Conservation (phyloP, 2,888 invertebrate species). For the Cataglyphis livida region DNA sequence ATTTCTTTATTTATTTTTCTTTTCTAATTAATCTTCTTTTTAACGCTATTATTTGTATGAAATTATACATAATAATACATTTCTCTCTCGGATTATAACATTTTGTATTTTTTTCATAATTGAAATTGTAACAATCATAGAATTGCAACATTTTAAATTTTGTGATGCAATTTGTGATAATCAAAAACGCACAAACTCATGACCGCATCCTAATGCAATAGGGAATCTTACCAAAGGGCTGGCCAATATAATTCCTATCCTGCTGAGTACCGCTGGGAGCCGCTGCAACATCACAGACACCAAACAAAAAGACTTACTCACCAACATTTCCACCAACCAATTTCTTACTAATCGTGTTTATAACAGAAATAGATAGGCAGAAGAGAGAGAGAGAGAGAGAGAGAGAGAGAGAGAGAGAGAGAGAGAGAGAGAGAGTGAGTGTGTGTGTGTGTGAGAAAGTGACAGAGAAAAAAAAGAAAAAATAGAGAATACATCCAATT, state of each 20-base stretch:
- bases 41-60: not conserved
- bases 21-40: not conserved
- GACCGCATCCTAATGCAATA: conserved; percentile 78
- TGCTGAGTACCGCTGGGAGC: conserved; percentile 97
- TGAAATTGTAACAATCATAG: conserved; percentile 17
- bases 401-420: conserved; percentile 56
- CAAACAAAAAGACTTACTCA: conserved; percentile 86
- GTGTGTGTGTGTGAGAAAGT: conserved; percentile 45
- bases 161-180: not conserved
- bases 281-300: conserved; percentile 90
- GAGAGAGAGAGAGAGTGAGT: conserved; percentile 54
- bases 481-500: conserved; percentile 16
- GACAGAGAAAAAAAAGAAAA: conserved; percentile 37
- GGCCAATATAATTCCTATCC: conserved; percentile 98
- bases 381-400: conserved; percentile 53
- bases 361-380: conserved; percentile 46
- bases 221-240: conserved; percentile 95
- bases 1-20: conserved; percentile 6
- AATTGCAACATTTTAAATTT: conserved; percentile 27
- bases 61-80: not conserved
- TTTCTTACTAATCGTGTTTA: conserved; percentile 80
- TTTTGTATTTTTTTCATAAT: not conserved
- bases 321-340: conserved; percentile 84
- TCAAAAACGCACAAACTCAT: conserved; percentile 72
- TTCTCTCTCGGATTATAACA: not conserved